Evolutionary conservation across 2,888 invertebrate genomes (phyloP), one percentile per base, ranked within the genome.

Genomic region (Ditula angustiorana): DNA sequence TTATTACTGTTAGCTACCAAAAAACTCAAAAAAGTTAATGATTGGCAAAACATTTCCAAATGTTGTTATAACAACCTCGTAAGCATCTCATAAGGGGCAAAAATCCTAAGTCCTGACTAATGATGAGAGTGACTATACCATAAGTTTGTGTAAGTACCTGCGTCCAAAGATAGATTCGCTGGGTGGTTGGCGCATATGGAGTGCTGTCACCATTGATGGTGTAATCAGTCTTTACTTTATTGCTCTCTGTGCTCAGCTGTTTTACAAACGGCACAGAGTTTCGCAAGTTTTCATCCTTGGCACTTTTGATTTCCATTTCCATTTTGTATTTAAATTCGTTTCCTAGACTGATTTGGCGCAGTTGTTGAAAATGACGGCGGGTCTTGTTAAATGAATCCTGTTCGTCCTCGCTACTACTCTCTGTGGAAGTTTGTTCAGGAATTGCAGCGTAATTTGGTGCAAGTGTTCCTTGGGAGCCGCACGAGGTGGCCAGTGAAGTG

Each of bases 221-320:
- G 70, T 83, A 88, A 59, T 91, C 90, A 24, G 80, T 74, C 84
- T 94, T 94, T 50, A 90, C 93, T 86, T 94, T 95, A 68, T 90
- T 93, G 69, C 83, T 88, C 73, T 94, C 95, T 68, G 90, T 91
- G 67, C 94, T 94, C 64, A 95, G 85, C 80, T 94, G 94, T 73
- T 94, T 90, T 0, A 94, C 94, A 73, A 92, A 95, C 28, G 95
- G 95, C 70, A 94, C 89, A n/a, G 94, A 92, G 76, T 92, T 94
- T 21, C 94, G 89, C 63, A 95, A 79, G 77, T 95, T 95, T 74
- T 94, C 95, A 59, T 94, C 93, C 71, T 94, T 94, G 28, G 94
- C 94, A 70, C 86, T 88, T 80, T 94, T 94, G 58, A 94, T 94
- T 81, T 95, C 95, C 95, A 95, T 95, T 83, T 95, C 95, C 92